Conservation (phyloP, 2,113 vertebrate species). For the Artemisiospiza belli region DNA sequence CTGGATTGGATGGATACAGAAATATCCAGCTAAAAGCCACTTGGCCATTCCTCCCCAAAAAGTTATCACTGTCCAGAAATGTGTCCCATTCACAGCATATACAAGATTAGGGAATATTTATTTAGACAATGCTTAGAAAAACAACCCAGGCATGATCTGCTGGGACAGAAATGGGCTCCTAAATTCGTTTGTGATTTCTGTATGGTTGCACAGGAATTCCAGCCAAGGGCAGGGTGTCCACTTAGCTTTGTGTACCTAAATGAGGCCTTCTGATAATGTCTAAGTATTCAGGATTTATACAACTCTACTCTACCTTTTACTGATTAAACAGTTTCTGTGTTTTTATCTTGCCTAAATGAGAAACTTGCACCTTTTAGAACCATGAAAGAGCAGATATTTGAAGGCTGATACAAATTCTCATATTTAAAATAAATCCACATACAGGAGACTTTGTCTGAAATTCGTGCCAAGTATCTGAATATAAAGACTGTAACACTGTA, state of each 20-base stretch:
- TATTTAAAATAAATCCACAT: background rate
- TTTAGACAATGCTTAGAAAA: background rate
- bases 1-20: background rate
- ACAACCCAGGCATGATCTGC: background rate
- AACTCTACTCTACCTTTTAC: background rate
- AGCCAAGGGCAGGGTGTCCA: background rate
- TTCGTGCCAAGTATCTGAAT: background rate
- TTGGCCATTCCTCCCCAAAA: background rate
- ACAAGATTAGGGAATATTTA: background rate
- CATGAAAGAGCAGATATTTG: background rate
- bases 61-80: background rate
- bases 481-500: slow-evolving; percentile 20
- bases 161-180: background rate
- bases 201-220: background rate
- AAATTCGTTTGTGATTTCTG: background rate
- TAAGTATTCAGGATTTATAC: background rate
- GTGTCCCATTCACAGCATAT: accelerated
- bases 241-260: background rate
- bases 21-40: background rate
- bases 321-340: background rate
- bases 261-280: background rate
- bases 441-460: slow-evolving; percentile 14
- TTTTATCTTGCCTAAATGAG: background rate
- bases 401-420: background rate
- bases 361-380: background rate